phyloP scores from a whole-genome alignment of 2,797 vertebrate genomes.

The Anas acuta region DNA sequence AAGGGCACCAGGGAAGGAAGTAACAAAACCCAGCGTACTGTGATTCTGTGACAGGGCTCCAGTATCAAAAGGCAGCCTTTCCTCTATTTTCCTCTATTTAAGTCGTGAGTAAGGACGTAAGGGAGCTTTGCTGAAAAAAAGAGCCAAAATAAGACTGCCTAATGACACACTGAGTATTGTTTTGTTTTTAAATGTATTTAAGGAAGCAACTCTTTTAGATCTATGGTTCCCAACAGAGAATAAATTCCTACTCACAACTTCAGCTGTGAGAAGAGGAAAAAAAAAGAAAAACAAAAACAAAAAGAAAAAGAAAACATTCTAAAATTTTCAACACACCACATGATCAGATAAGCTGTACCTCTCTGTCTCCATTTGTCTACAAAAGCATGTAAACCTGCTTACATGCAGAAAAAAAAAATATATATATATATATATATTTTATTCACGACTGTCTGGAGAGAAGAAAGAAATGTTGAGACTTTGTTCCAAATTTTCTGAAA shows the following conservation, averaged over 20 bases:
- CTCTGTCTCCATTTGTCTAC: not conserved
- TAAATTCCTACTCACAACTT: not conserved
- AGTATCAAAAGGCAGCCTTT: not conserved
- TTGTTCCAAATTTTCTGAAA: not conserved
- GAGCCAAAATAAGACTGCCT: not conserved
- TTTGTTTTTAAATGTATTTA: not conserved
- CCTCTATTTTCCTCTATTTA: not conserved
- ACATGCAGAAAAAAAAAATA: not conserved
- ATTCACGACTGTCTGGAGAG: not conserved
- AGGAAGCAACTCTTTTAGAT: not conserved
- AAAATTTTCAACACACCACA: not conserved
- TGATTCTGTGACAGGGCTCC: fast-evolving
- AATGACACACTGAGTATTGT: fast-evolving
- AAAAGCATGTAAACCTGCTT: not conserved
- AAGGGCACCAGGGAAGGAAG: not conserved
- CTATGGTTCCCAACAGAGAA: fast-evolving
- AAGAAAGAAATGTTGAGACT: not conserved
- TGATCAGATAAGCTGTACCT: not conserved
- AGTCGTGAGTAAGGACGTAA: not conserved
- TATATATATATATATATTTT: not conserved
- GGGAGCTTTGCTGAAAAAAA: not conserved
- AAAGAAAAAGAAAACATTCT: not conserved
- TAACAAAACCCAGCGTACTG: not conserved
- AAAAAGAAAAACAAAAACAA: not conserved
- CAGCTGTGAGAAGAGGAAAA: not conserved